Base-by-base conservation (phyloP, 2,797 vertebrate genomes). In the Hydrolagus colliei region DNA sequence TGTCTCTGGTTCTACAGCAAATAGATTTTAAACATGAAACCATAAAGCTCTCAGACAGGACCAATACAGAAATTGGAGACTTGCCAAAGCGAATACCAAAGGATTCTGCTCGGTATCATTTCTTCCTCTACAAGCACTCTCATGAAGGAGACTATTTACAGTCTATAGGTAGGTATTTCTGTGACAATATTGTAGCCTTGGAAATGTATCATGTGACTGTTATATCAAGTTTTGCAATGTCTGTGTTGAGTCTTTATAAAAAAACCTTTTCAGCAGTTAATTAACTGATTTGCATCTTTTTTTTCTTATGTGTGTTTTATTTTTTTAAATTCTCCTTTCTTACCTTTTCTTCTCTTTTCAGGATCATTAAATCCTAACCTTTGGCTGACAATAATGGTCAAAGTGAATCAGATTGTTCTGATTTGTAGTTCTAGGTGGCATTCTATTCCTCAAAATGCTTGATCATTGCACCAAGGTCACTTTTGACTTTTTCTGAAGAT, bases 111-210 rank as follows among this genome's bases (percentile, higher is more conserved):
- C 96, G 97, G 14, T 99, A 99, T 90, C 98, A 99, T 92, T 98
- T 99, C 92, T 99, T 99, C 93, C 94, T 97, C 85, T 99, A 97
- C 90, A 99, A 98, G 88, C 98, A 99, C 89, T 95, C 95, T 74
- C 96, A 99, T 11, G 97, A 99, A 93, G 98, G 97, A 86, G 97
- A 99, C 92, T 96, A 96, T 90, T 91, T 98, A 90, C 96, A 99
- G 91, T 98, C 97, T 82, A 95, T 96, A 95, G 96, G 98, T 99
- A 93, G 76, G 62, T 22, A 78, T 62, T 62, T 78, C 52, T 78
- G 59, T 22, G 20, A 61, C n/a, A 77, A 20, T 78, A 10, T 22
- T 62, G 76, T 10, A 62, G 62, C 18, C 16, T 6, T 62, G 20
- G 20, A 62, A 22, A 4, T n/a, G n/a, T 59, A 62, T 6, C 20